Evolutionary conservation across 1,140 invertebrate genomes (phyloP).

Genomic region (Metaphire vulgaris): DNA sequence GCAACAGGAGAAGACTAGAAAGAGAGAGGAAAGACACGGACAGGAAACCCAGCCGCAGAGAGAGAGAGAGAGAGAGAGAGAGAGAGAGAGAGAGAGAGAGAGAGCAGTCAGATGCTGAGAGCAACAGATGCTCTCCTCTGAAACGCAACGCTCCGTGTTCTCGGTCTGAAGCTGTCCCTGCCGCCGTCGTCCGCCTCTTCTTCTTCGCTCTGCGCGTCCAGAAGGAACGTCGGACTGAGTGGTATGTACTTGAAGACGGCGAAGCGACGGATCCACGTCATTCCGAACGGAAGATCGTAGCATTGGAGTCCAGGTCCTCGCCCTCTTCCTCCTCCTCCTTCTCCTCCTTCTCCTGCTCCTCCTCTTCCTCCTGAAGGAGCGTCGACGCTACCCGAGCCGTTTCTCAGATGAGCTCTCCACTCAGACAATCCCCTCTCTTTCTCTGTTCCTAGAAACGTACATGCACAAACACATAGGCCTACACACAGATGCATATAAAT

Average conservation of each 20-base stretch:
- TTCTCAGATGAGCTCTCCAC: not conserved
- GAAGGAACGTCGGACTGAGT: conserved; percentile 8
- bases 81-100: no score
- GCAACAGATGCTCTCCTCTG: not conserved
- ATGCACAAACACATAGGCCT: no score
- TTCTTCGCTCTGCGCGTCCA: not conserved
- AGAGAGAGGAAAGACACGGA: no score
- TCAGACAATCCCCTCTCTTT: not conserved
- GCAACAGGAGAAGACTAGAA: no score
- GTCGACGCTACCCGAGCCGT: not conserved
- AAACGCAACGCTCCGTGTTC: not conserved
- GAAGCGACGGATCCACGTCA: not conserved
- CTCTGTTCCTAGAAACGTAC: not conserved
- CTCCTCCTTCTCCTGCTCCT: not conserved
- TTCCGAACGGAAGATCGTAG: conserved; percentile 17
- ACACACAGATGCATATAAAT: no score
- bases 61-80: no score
- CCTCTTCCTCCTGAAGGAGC: not conserved
- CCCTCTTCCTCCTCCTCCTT: not conserved
- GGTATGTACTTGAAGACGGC: conserved; percentile 16
- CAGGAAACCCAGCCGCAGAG: no score
- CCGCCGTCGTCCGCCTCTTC: not conserved
- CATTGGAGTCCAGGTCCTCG: not conserved
- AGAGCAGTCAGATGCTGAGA: not conserved
- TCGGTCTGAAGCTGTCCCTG: not conserved